A percentile compares a stretch with the other conserved stretches of the same genome.
Evolutionary conservation across 2,888 invertebrate species (phyloP).

Genomic region (Luperina nickerlii): DNA sequence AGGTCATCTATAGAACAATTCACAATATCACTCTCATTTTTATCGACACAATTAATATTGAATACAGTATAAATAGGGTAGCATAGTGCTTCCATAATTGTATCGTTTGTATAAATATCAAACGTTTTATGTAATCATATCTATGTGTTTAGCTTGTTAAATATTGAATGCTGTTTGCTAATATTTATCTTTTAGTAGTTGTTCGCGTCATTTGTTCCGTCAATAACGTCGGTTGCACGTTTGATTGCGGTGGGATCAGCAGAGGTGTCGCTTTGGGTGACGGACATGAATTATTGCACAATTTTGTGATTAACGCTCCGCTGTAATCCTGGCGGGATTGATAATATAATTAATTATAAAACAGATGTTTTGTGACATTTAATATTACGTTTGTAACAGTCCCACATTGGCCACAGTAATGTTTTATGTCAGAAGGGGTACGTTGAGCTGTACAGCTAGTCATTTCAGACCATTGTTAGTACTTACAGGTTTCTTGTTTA

Average conservation of each 20-base stretch:
- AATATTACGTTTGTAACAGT: neutral
- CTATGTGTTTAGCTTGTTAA: constrained; percentile 21
- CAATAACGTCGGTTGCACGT: constrained; percentile 23
- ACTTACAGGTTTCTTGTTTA: neutral
- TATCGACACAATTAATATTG: constrained; percentile 39
- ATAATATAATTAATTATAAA: constrained; percentile 18
- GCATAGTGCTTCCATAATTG: constrained; percentile 20
- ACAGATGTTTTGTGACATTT: neutral
- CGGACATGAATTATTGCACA: constrained; percentile 22
- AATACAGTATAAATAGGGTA: constrained; percentile 7
- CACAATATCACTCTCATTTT: constrained; percentile 47
- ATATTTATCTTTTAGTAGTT: constrained; percentile 35
- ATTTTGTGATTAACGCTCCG: constrained; percentile 22
- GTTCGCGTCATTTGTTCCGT: constrained; percentile 27
- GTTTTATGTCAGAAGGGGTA: neutral
- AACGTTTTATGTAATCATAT: constrained; percentile 11
- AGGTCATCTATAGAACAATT: constrained; percentile 35
- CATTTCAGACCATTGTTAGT: neutral
- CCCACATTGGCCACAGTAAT: neutral
- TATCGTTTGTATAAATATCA: constrained; percentile 6
- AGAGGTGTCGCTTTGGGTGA: constrained; percentile 17
- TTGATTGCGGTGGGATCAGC: constrained; percentile 32
- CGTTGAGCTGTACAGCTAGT: neutral
- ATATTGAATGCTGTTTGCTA: constrained; percentile 39
- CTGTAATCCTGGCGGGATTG: constrained; percentile 21